Evolutionary conservation across 1,140 invertebrate genomes (phyloP).

Genomic region (Hermetia illucens): DNA sequence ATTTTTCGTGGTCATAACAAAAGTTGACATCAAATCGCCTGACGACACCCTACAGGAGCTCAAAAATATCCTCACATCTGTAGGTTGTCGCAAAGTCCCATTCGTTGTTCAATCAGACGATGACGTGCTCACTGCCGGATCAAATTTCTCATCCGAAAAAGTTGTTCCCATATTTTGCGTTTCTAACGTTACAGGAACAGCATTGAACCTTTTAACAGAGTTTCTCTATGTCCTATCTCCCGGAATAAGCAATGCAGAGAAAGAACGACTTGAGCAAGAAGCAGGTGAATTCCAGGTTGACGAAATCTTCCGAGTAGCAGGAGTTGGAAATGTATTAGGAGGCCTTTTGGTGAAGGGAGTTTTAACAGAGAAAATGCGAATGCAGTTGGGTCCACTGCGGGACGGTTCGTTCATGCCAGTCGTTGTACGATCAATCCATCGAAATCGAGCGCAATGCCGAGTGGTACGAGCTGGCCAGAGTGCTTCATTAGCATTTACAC

Average conservation of each 20-base stretch:
- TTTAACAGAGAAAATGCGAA: slow-evolving; percentile 57
- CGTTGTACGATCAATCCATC: slow-evolving; percentile 69
- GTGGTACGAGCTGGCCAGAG: slow-evolving; percentile 80
- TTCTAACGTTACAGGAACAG: slow-evolving; percentile 87
- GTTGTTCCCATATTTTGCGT: slow-evolving; percentile 81
- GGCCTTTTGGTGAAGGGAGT: slow-evolving; percentile 74
- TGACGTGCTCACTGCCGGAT: slow-evolving; percentile 54
- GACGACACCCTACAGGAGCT: slow-evolving; percentile 45
- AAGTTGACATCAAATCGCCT: slow-evolving; percentile 63
- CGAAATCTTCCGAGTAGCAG: slow-evolving; percentile 74
- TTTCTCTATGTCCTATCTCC: slow-evolving; percentile 65
- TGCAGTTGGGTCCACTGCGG: slow-evolving; percentile 58
- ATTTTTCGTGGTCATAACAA: slow-evolving; percentile 81
- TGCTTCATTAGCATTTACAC: slow-evolving; percentile 68
- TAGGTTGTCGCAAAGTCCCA: slow-evolving; percentile 52
- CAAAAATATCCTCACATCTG: slow-evolving; percentile 42
- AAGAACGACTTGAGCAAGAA: slow-evolving; percentile 59
- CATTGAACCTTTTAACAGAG: slow-evolving; percentile 62
- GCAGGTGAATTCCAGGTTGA: slow-evolving; percentile 82
- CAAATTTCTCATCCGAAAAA: slow-evolving; percentile 43
- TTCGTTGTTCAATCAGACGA: slow-evolving; percentile 51
- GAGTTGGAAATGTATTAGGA: slow-evolving; percentile 72
- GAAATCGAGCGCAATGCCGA: slow-evolving; percentile 80
- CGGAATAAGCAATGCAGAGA: slow-evolving; percentile 48
- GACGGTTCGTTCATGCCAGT: slow-evolving; percentile 69